These are phyloP conservation scores for Caenorhabditis zanzibari DNA, from an alignment of 2,888 invertebrate genomes.

Conservation along the genomic window DNA sequence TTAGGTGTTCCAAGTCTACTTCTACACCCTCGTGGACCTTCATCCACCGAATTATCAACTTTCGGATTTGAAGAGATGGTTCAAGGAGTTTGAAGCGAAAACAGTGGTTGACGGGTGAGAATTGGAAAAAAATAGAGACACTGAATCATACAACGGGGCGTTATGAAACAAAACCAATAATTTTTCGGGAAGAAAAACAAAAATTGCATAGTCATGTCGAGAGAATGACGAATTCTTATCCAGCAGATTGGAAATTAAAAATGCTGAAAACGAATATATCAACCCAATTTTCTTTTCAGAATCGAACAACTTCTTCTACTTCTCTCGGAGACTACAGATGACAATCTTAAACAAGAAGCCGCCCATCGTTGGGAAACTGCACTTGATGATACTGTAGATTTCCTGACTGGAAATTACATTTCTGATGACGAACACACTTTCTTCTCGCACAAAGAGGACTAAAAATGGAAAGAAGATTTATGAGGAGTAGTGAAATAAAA, in stretches of 20 bases:
- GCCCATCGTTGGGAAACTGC: constrained; percentile 71
- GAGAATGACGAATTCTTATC: background rate
- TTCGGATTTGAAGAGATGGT: constrained; percentile 68
- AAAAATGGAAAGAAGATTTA: constrained; percentile 18
- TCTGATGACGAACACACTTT: constrained; percentile 71
- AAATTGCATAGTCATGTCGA: background rate
- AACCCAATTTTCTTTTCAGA: constrained; percentile 53
- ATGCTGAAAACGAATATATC: background rate
- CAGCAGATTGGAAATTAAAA: background rate
- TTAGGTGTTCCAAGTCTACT: constrained; percentile 74
- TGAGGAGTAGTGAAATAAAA: constrained; percentile 1
- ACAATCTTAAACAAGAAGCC: constrained; percentile 30
- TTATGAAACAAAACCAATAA: background rate
- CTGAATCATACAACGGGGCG: background rate
- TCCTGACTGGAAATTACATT: constrained; percentile 70
- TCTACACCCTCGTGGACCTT: constrained; percentile 73
- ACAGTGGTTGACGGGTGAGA: constrained; percentile 70
- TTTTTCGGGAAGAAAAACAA: background rate
- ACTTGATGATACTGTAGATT: constrained; percentile 69
- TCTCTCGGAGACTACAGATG: constrained; percentile 29
- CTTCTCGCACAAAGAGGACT: constrained; percentile 49
- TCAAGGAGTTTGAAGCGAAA: constrained; percentile 51
- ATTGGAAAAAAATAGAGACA: background rate
- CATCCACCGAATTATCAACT: constrained; percentile 71
- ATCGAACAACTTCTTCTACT: constrained; percentile 63